Conservation (phyloP, 2,797 vertebrate species). For the Phrynocephalus vlangalii region DNA sequence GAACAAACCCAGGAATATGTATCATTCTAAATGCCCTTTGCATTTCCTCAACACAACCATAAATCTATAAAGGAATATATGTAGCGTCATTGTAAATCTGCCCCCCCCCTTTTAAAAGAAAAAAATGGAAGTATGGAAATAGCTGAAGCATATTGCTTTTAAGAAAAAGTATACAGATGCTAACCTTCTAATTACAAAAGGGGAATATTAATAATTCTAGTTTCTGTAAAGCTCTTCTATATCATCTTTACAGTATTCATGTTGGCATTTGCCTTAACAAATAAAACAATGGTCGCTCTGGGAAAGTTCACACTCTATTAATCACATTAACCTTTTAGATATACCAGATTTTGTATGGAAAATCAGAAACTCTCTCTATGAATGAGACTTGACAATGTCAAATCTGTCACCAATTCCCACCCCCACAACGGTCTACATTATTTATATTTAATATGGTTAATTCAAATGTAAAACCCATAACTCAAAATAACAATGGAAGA, state of each 20-base stretch:
- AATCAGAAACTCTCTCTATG: slow-evolving; percentile 54
- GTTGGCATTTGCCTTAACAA: slow-evolving; percentile 37
- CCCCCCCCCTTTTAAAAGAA: not conserved
- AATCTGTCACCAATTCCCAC: slow-evolving; percentile 29
- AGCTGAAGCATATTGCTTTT: not conserved
- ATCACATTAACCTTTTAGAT: slow-evolving; percentile 57
- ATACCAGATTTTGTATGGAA: slow-evolving; percentile 36
- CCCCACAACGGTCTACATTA: not conserved
- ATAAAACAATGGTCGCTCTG: slow-evolving; percentile 37
- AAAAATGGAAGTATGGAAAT: slow-evolving; percentile 32
- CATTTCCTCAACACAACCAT: not conserved
- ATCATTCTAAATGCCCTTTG: not conserved
- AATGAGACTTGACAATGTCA: slow-evolving; percentile 54
- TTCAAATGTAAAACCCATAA: slow-evolving; percentile 23
- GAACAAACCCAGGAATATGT: not conserved
- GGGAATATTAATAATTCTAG: slow-evolving; percentile 38
- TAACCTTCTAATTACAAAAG: slow-evolving; percentile 31
- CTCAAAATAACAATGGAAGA: slow-evolving; percentile 14
- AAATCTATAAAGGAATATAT: not conserved
- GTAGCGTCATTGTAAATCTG: fast-evolving
- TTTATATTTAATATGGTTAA: slow-evolving; percentile 30
- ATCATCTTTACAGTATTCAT: slow-evolving; percentile 26
- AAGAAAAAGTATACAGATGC: slow-evolving; percentile 10
- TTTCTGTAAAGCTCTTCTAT: slow-evolving; percentile 40
- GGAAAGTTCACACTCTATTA: slow-evolving; percentile 56